Conservation (phyloP, 2,888 invertebrate genomes). For the Caenorhabditis imperialis region DNA sequence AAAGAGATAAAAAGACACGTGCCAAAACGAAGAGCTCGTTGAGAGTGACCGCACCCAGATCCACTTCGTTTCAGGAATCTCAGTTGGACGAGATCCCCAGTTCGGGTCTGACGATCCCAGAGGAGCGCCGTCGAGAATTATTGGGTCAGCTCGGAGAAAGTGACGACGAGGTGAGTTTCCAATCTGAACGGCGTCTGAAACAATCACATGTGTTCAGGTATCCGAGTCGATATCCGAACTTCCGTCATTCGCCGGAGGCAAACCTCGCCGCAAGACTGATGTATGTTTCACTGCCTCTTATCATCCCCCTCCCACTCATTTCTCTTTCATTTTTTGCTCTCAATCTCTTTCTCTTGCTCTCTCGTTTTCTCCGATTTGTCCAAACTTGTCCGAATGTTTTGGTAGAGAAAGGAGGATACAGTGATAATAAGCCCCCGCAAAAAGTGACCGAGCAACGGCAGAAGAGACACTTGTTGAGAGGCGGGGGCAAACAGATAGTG, state of each 20-base stretch:
- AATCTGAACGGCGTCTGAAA: not conserved
- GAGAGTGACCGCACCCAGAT: constrained; percentile 20
- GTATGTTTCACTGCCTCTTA: constrained; percentile 38
- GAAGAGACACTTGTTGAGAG: constrained; percentile 13
- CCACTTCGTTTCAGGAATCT: constrained; percentile 56
- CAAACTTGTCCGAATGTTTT: constrained; percentile 31
- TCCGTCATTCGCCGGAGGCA: constrained; percentile 71
- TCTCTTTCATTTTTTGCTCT: constrained; percentile 22
- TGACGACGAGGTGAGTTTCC: constrained; percentile 54
- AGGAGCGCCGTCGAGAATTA: constrained; percentile 74
- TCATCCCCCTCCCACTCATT: not conserved
- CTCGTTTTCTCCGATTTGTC: constrained; percentile 8
- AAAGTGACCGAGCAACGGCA: constrained; percentile 36
- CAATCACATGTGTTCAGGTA: constrained; percentile 54
- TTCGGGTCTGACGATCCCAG: constrained; percentile 75
- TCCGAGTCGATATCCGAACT: constrained; percentile 78
- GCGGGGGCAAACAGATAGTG: constrained; percentile 49
- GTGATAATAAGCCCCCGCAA: constrained; percentile 31
- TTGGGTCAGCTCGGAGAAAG: constrained; percentile 65
- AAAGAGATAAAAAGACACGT: constrained; percentile 17
- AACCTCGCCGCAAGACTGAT: constrained; percentile 54
- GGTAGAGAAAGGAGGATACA: constrained; percentile 9
- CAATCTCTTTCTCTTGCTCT: constrained; percentile 24
- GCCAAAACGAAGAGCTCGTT: constrained; percentile 8
- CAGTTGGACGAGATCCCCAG: constrained; percentile 73